Percentiles rank a stretch among this genome's conserved stretches.
These are phyloP conservation scores for Noctuana brunneofusca DNA, from an alignment of 2,888 invertebrate genomes.

Conservation along the genomic window DNA sequence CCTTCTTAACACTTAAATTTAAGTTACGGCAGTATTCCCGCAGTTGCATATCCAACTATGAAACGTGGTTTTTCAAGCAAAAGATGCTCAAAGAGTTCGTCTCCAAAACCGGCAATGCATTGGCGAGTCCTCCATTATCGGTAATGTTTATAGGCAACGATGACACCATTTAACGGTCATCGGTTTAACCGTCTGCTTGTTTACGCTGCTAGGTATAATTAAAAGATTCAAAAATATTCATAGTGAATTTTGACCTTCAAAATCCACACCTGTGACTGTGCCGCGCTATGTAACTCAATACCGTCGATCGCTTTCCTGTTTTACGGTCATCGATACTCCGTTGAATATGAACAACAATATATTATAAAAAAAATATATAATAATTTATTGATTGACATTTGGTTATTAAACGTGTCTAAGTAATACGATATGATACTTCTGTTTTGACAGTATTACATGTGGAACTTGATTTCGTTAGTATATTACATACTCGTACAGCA, in stretches of 20 bases:
- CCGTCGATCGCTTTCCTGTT: conserved; percentile 22
- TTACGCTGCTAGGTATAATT: neutral
- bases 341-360: conserved; percentile 6
- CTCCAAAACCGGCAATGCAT: too few species aligned
- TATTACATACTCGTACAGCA: neutral
- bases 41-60: too few species aligned
- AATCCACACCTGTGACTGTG: conserved; percentile 21
- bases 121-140: too few species aligned
- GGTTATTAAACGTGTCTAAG: conserved; percentile 11
- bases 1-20: too few species aligned
- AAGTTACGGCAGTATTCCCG: too few species aligned
- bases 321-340: conserved; percentile 24
- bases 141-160: too few species aligned
- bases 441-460: neutral
- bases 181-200: neutral
- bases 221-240: neutral
- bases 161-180: too few species aligned
- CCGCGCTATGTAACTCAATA: conserved; percentile 18
- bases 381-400: conserved; percentile 24
- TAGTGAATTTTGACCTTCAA: conserved; percentile 9
- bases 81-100: too few species aligned
- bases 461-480: neutral
- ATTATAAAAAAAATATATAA: conserved; percentile 10
- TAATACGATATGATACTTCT: conserved; percentile 15
- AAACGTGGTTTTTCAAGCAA: too few species aligned